Base-by-base conservation (phyloP, 2,113 vertebrate genomes). In the Hoplias malabaricus region DNA sequence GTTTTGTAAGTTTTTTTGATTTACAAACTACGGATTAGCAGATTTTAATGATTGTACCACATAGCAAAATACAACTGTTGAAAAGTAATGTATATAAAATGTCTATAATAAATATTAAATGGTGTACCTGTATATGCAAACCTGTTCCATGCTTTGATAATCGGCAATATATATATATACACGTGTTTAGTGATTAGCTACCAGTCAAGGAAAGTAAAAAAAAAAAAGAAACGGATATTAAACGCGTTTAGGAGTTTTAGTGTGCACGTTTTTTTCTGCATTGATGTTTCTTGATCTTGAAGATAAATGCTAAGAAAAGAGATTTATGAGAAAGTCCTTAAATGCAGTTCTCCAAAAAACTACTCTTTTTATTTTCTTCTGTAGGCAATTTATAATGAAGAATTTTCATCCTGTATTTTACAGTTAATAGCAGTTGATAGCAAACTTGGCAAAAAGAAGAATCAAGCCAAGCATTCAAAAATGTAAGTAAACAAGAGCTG, bases 91-190 rank as follows among this genome's bases (percentile, higher is more conserved):
- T 99, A 99, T 94, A 99, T 98, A 98, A 98, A 98, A 98, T 98
- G 95, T 97, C 95, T 98, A 99, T 98, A 97, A 99, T 97, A 97
- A 99, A 96, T 98, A 98, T 95, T 96, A 97, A 98, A 98, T 96
- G 95, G 95, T 96, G 96, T 97, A 96, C 92, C 93, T 97, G 94
- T 96, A 95, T 93, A 91, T 90, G 75, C 16, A 75, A n/a, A 83
- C 59, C 43, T 36, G 56, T 36, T 38, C 50, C 33, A 31, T 75
- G 66, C 80, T 67, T 73, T 62, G 27, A 74, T 57, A 42, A 36
- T 73, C 67, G 43, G 46, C 59, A 21, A 13, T 3, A 25, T 6
- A 40, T 57, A 23, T 33, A 11, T 3, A n/a, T 6, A 40, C 46
- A 23, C 25, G 11, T 3, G 12, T 74, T 31, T 56, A 29, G 10